phyloP scores from a whole-genome alignment of 2,888 invertebrate species.

The Meteorus colon region DNA sequence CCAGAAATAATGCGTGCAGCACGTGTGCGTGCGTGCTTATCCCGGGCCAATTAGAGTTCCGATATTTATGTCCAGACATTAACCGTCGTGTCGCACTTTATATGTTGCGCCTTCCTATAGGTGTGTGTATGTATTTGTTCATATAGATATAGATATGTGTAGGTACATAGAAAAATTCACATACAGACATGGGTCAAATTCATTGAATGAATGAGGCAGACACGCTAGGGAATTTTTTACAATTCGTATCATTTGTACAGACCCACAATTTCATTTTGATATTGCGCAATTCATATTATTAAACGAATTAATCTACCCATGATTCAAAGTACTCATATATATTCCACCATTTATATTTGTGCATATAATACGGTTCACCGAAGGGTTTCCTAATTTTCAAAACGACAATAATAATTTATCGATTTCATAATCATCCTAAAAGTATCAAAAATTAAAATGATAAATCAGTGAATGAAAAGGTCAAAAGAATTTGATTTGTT shows the following conservation, averaged over 20 bases:
- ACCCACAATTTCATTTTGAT: slow-evolving; percentile 22
- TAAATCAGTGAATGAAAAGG: too few relatives aligned
- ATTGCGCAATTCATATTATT: slow-evolving; percentile 38
- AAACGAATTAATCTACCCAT: slow-evolving; percentile 33
- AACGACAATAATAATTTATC: too few relatives aligned
- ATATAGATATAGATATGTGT: background rate
- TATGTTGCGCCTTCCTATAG: slow-evolving; percentile 10
- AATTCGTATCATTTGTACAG: slow-evolving; percentile 16
- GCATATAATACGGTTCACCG: too few relatives aligned
- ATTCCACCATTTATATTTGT: too few relatives aligned
- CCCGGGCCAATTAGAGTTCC: slow-evolving; percentile 60
- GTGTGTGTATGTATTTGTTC: background rate
- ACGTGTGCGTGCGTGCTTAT: slow-evolving; percentile 59
- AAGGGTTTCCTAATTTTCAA: too few relatives aligned
- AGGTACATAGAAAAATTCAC: background rate
- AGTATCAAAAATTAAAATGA: too few relatives aligned
- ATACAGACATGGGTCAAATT: background rate
- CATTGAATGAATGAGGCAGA: slow-evolving; percentile 13
- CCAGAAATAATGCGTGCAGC: slow-evolving; percentile 55
- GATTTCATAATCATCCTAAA: too few relatives aligned
- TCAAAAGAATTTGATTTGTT: too few relatives aligned
- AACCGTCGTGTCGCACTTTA: slow-evolving; percentile 55
- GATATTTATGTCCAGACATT: slow-evolving; percentile 65
- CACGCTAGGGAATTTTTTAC: slow-evolving; percentile 10
- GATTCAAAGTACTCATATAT: background rate